Base-by-base conservation (phyloP, 2,888 invertebrate species). In the Peribatodes rhomboidaria region DNA sequence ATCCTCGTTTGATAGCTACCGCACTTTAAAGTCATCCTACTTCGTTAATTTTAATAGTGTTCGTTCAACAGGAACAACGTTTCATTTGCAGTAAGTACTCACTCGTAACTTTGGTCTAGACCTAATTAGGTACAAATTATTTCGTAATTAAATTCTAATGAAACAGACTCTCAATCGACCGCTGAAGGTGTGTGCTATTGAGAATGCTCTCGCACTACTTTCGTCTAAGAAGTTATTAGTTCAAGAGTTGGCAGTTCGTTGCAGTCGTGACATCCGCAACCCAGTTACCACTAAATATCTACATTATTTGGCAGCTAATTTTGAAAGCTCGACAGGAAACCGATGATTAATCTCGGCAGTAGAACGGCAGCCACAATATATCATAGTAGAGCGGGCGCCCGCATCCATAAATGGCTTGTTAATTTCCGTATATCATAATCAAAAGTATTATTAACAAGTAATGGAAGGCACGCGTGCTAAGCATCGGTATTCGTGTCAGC, bases 401-500 rank as follows among this genome's bases (percentile, higher is more conserved):
- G 71, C 72, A 68, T 56, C 76, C 76, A 70, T 76, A 81, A 78
- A 80, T 71, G 73, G 77, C 76, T 81, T 75, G 80, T 85, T 84
- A 86, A 85, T 87, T 78, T 81, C 76, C 76, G 71, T 69, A 66
- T 71, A 74, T 80, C 78, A 72, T 76, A 75, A 76, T 75, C 72
- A 72, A 82, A 79, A 80, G 78, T 79, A 82, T 83, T 82, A 85
- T 84, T 80, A 73, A 77, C 74, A 75, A 76, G 80, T 89, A 89
- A 91, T 90, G 86, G 84, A 89, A 88, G 88, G 84, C 85, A 82
- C 79, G 82, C 81, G 81, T 87, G 86, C 87, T 85, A 82, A 78
- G 54, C 85, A 80, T 83, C 83, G 88, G 87, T 89, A 90, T 92
- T 90, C 80, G 90, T 91, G 90, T 87, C 91, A 86, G 88, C 78